These are phyloP conservation scores for Capromys pilorides DNA, from an alignment of 2,797 vertebrate species.

Conservation along the genomic window DNA sequence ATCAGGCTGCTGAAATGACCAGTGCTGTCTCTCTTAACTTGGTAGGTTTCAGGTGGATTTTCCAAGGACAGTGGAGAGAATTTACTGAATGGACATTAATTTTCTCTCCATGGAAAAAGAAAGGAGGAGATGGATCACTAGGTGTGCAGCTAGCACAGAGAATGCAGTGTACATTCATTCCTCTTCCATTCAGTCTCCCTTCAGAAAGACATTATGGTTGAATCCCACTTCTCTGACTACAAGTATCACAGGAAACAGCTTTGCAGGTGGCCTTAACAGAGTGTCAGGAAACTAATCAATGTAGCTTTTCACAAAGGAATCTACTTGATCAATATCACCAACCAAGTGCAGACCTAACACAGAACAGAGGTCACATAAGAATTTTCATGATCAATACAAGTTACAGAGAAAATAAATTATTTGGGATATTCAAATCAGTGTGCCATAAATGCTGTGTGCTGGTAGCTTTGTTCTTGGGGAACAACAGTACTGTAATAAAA, in stretches of 20 bases:
- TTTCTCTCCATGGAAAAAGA: not conserved
- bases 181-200: constrained; percentile 47
- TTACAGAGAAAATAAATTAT: constrained; percentile 48
- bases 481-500: not conserved
- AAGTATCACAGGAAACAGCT: constrained; percentile 62
- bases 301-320: constrained; percentile 74
- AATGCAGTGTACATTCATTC: not conserved
- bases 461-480: not conserved
- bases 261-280: constrained; percentile 63
- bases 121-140: constrained; percentile 12
- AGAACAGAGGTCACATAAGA: constrained; percentile 60
- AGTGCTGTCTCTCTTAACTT: not conserved
- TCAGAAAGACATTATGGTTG: constrained; percentile 44
- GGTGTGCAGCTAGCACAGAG: constrained; percentile 23
- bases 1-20: not conserved
- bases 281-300: constrained; percentile 72
- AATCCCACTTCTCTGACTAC: constrained; percentile 11
- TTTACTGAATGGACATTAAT: not conserved
- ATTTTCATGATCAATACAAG: constrained; percentile 56
- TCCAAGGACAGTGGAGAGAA: not conserved
- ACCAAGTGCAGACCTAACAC: constrained; percentile 51
- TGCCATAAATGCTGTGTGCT: not conserved
- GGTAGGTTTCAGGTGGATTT: not conserved
- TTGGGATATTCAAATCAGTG: constrained; percentile 20
- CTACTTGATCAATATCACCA: constrained; percentile 71